A percentile compares a stretch with the other conserved stretches of the same genome.
Conservation (phyloP, 2,797 vertebrate species). For the Siniperca obscura region DNA sequence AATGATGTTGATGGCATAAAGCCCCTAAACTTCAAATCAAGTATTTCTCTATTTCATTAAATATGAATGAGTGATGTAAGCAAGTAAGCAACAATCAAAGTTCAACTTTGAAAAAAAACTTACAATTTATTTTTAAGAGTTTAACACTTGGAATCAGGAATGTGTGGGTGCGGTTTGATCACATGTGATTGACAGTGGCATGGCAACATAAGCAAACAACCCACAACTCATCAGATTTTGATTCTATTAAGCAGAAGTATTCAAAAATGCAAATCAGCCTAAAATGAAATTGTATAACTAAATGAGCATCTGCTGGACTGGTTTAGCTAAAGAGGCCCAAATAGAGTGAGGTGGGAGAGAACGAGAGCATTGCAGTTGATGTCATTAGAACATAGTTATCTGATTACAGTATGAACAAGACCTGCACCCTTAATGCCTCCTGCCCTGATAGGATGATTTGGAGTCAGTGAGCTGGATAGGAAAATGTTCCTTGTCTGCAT, state of each 20-base stretch:
- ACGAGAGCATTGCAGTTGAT: conserved; percentile 27
- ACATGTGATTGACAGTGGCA: background rate
- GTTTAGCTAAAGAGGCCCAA: background rate
- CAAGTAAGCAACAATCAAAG: background rate
- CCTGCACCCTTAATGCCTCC: conserved; percentile 21
- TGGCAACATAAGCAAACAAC: background rate
- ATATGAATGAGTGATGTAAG: background rate
- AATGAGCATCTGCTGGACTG: background rate
- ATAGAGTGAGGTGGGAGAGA: conserved; percentile 7
- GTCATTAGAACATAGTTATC: conserved; percentile 56
- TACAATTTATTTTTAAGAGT: background rate
- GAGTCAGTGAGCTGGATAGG: conserved; percentile 32
- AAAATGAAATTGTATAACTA: background rate
- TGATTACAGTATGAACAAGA: conserved; percentile 42
- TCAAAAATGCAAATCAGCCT: background rate
- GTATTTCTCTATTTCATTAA: background rate
- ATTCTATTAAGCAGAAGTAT: background rate
- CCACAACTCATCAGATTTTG: too few species aligned
- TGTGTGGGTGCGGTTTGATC: background rate
- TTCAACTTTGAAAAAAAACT: background rate
- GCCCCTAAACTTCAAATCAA: background rate
- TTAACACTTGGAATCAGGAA: background rate
- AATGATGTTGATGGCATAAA: background rate
- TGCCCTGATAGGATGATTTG: conserved; percentile 22
- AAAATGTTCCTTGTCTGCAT: conserved; percentile 21